Evolutionary conservation across 2,113 vertebrate species (phyloP), one percentile per base, ranked within the genome.

Genomic region (Psophia crepitans): DNA sequence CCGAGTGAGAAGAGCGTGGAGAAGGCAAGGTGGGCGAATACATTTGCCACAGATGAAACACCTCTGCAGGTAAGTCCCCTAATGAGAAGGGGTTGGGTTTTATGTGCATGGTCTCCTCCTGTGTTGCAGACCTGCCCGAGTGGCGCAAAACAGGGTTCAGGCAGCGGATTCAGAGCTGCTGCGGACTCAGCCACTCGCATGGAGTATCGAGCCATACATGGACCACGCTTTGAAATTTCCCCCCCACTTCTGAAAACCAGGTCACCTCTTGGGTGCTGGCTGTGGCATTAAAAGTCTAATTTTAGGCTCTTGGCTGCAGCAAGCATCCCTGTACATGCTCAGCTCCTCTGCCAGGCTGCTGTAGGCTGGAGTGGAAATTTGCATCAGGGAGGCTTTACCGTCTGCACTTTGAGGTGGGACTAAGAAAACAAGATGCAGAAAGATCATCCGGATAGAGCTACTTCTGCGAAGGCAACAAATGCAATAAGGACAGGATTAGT

Each of bases 241-340:
- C 44, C 44, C 51, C 37, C 43, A 41, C 49, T 90, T 84, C 46
- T 73, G 58, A 75, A 93, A 95, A 96, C 37, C 86, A 95, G 84
- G 84, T 95, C 84, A 85, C 57, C 37, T 82, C 70, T 93, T 73
- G 80, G 92, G 91, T 93, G 74, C 84, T 89, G 58, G 68, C 60
- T 43, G 70, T 82, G 53, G 44, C 82, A 69, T 88, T 73, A 61
- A 5, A 84, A 79, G 77, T 84, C 94, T 97, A 89, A 95, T 84
- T 95, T 96, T 91, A 95, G 94, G 84, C 41, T 79, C 41, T 48
- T 75, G 82, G 80, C 92, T 89, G 56, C 87, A 84, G 60, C 39
- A 84, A 84, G 49, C 61, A 79, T 76, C 73, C 35, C 83, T 81
- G 74, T 81, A 91, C 92, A 64, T 41, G 77, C 61, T 84, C 83